These are phyloP conservation scores for Cyphomyrus plagiostoma DNA, from an alignment of 2,113 vertebrate genomes.

Conservation along the genomic window DNA sequence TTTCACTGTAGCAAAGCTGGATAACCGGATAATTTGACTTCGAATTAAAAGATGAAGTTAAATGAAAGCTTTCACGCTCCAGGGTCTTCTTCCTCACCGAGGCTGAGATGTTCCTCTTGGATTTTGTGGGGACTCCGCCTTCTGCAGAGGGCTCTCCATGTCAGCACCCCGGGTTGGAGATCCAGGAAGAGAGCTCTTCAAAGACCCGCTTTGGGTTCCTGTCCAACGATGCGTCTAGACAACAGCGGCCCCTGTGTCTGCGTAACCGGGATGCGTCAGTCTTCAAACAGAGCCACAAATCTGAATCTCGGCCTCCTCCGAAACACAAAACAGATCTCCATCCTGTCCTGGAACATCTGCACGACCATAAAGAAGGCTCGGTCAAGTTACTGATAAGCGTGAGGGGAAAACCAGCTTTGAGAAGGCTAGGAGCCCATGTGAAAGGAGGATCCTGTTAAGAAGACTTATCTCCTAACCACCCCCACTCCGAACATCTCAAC, in stretches of 20 bases:
- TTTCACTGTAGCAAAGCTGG: background rate
- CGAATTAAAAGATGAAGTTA: background rate
- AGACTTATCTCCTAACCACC: slow-evolving; percentile 59
- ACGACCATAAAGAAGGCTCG: slow-evolving; percentile 43
- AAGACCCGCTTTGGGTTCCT: slow-evolving; percentile 14
- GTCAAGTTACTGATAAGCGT: slow-evolving; percentile 55
- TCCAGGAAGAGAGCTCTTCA: background rate
- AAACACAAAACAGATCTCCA: slow-evolving; percentile 33
- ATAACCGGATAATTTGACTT: background rate
- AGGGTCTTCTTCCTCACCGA: background rate
- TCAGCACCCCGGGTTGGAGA: background rate
- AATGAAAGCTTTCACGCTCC: background rate
- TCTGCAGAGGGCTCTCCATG: background rate
- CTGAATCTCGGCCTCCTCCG: background rate
- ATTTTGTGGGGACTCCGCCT: background rate
- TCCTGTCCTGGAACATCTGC: slow-evolving; percentile 36
- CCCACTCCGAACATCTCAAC: slow-evolving; percentile 37
- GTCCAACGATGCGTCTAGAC: slow-evolving; percentile 35
- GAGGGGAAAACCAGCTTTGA: slow-evolving; percentile 42
- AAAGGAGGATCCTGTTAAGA: slow-evolving; percentile 50
- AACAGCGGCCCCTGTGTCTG: slow-evolving; percentile 30
- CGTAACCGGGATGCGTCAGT: slow-evolving; percentile 33
- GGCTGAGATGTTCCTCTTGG: background rate
- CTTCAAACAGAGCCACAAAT: slow-evolving; percentile 42
- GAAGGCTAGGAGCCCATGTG: slow-evolving; percentile 44